These are phyloP conservation scores for Dynastes maya DNA, from an alignment of 2,888 invertebrate genomes.

Conservation along the genomic window DNA sequence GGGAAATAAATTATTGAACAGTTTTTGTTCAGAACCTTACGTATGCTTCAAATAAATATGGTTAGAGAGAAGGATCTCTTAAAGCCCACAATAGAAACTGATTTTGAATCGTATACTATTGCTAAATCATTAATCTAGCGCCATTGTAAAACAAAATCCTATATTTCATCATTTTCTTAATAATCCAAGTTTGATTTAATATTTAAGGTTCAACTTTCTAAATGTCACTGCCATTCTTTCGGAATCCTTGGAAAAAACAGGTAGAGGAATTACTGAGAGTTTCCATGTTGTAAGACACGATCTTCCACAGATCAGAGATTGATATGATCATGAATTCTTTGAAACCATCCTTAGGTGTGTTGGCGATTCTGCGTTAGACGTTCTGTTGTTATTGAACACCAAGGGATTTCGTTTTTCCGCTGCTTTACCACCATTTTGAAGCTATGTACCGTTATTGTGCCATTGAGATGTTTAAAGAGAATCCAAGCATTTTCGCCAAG, in stretches of 20 bases:
- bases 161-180: too few relatives aligned
- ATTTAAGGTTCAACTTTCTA: too few relatives aligned
- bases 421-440: conserved; percentile 92
- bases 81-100: too few relatives aligned
- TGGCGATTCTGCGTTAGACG: conserved; percentile 95
- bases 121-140: too few relatives aligned
- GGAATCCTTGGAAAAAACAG: conserved; percentile 86
- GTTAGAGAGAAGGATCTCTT: too few relatives aligned
- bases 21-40: too few relatives aligned
- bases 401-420: conserved; percentile 98
- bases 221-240: conserved; percentile 75
- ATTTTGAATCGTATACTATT: too few relatives aligned
- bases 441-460: conserved; percentile 87
- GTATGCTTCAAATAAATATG: too few relatives aligned
- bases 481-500: conserved; percentile 76
- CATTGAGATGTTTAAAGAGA: conserved; percentile 81
- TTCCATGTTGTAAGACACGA: conserved; percentile 73
- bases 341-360: conserved; percentile 89
- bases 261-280: conserved; percentile 90
- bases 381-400: conserved; percentile 95
- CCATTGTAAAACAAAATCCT: too few relatives aligned
- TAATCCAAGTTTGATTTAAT: too few relatives aligned
- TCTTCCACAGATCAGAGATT: conserved; percentile 76
- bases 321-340: conserved; percentile 90
- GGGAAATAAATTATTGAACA: too few relatives aligned